Percentiles rank a stretch among this genome's conserved stretches.
Conservation (phyloP, 2,113 vertebrate genomes). For the Sigmodon hispidus region DNA sequence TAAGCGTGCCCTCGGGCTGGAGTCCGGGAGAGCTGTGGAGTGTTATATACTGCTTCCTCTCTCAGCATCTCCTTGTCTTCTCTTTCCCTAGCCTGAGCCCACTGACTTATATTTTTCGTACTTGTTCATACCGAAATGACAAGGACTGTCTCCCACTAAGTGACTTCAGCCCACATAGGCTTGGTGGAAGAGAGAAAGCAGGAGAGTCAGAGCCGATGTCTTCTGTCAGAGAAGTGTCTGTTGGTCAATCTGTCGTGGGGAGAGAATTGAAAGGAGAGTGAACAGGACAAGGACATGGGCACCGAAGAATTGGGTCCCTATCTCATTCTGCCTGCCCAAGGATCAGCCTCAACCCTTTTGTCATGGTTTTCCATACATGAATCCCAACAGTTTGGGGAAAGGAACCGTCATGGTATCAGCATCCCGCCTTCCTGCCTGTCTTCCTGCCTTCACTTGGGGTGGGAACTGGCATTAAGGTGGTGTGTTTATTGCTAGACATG, state of each 20-base stretch:
- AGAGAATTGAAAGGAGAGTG: neutral
- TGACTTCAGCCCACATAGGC: neutral
- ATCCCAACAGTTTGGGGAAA: neutral
- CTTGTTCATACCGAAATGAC: conserved; percentile 3
- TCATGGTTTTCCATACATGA: neutral
- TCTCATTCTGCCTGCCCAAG: neutral
- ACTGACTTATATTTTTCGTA: conserved; percentile 64
- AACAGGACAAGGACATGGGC: neutral
- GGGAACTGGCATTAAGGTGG: neutral
- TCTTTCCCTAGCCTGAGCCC: conserved; percentile 56
- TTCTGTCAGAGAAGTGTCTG: neutral
- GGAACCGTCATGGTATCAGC: neutral
- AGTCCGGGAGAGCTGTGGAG: neutral
- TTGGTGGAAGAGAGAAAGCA: neutral
- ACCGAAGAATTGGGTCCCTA: neutral
- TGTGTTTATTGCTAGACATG: neutral
- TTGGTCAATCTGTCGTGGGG: neutral
- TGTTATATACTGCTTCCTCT: conserved; percentile 42
- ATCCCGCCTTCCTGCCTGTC: neutral
- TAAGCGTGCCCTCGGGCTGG: neutral
- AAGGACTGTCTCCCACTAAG: neutral
- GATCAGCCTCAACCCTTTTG: neutral
- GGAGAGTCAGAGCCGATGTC: neutral
- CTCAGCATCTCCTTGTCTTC: conserved; percentile 32
- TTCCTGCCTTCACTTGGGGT: neutral